Evolutionary conservation across 2,113 vertebrate species (phyloP).

Genomic region (Brevimyrus niger): DNA sequence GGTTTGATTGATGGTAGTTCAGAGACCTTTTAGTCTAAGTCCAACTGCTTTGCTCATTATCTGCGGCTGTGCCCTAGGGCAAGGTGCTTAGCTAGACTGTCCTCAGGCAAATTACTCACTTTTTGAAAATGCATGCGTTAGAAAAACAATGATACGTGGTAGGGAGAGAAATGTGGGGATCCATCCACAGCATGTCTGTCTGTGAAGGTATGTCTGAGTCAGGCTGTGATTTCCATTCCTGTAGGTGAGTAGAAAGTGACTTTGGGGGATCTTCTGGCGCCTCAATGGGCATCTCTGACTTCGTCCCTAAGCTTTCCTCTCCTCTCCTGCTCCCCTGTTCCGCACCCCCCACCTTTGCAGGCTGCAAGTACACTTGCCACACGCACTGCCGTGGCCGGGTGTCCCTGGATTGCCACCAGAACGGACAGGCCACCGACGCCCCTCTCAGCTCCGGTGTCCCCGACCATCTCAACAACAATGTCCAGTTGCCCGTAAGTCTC

Average conservation of each 20-base stretch:
- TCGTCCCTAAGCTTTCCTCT: not conserved
- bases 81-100: not conserved
- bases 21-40: not conserved
- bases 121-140: not conserved
- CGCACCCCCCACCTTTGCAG: constrained; percentile 34
- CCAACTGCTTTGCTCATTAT: not conserved
- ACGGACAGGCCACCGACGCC: constrained; percentile 15
- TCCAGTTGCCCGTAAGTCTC: constrained; percentile 46
- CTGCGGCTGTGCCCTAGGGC: not conserved
- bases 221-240: not conserved
- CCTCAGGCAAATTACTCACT: not conserved
- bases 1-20: not conserved
- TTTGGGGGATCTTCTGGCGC: not conserved
- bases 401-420: constrained; percentile 57
- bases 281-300: not conserved
- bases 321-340: not conserved
- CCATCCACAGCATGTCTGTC: not conserved
- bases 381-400: constrained; percentile 52
- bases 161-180: not conserved
- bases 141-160: not conserved
- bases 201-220: not conserved
- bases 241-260: not conserved
- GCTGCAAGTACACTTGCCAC: constrained; percentile 67
- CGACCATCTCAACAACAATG: constrained; percentile 62
- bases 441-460: constrained; percentile 32